Evolutionary conservation across 2,113 vertebrate genomes (phyloP), one percentile per base, ranked within the genome.

Genomic region (Choloepus hoffmanni): DNA sequence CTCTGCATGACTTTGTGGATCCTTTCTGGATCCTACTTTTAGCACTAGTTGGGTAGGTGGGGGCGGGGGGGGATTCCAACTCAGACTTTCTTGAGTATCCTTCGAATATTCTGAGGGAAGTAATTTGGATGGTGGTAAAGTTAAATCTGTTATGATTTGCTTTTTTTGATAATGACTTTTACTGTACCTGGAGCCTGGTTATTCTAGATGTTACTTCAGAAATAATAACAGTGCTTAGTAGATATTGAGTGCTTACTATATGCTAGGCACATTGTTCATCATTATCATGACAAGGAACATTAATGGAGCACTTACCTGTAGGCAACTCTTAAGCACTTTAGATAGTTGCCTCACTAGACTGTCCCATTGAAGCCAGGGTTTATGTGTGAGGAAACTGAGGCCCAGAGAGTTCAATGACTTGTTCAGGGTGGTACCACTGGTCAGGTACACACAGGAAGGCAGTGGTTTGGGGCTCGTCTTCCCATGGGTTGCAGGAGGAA

Each of bases 191-290:
- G 63, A 83, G 12, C 23, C 77, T 84, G 70, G 45, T 86, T 95
- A 95, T 79, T 18, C 45, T 83, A 76, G 33, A n/a, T 40, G 40
- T 77, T 77, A 50, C 77, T 97, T 96, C 83, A 92, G 92, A 85
- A 95, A 85, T 40, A 48, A 62, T 11, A 50, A 65, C 24, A 70
- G 4, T n/a, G 3, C 84, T 90, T 96, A 26, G 73, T 81, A 72
- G 74, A 63, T 89, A 43, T 48, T 70, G 58, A 90, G 48, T 63
- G 50, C 72, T 85, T n/a, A 50, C 26, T 85, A 0, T 90, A 28
- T 43, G 18, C 63, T 63, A 58, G 87, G 58, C 30, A 30, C 48
- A 50, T 21, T 48, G 28, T 36, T 94, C 58, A 50, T 76, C 43
- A 55, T 45, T 43, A 40, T 63, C 33, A 62, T 70, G 76, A 76